These are phyloP conservation scores for Oncopodura yosiiana DNA, from an alignment of 1,140 invertebrate species.

Conservation along the genomic window DNA sequence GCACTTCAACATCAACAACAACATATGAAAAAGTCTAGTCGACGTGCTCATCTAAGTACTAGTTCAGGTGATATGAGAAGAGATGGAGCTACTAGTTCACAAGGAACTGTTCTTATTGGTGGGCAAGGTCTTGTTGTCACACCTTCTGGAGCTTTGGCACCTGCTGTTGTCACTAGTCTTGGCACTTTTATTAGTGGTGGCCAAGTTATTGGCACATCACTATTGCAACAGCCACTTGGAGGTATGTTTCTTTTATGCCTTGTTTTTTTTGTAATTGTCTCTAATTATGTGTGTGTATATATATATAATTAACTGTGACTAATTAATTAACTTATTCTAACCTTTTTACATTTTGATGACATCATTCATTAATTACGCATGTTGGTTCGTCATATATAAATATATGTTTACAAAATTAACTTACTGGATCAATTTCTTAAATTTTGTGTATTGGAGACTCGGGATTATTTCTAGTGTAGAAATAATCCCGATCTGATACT, in stretches of 20 bases:
- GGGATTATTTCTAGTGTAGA: too few relatives aligned
- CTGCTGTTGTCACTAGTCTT: constrained; percentile 32
- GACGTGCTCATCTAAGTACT: constrained; percentile 33
- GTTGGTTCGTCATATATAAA: too few relatives aligned
- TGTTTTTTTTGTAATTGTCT: neutral
- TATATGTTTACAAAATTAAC: too few relatives aligned
- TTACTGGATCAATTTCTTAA: too few relatives aligned
- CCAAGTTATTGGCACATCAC: constrained; percentile 26
- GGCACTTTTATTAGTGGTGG: constrained; percentile 31
- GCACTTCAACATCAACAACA: constrained; percentile 43
- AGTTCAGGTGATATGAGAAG: constrained; percentile 10
- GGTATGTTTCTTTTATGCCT: constrained; percentile 10
- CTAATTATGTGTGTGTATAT: neutral
- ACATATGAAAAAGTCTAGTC: constrained; percentile 43
- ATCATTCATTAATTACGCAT: too few relatives aligned
- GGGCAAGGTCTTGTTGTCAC: constrained; percentile 22
- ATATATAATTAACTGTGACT: too few relatives aligned
- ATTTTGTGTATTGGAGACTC: too few relatives aligned
- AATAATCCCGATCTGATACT: too few relatives aligned
- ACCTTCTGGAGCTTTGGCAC: constrained; percentile 29
- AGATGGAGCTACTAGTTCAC: constrained; percentile 8
- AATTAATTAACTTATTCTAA: too few relatives aligned
- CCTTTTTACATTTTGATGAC: too few relatives aligned
- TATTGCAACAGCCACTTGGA: constrained; percentile 29
- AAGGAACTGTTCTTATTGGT: constrained; percentile 25